Percentiles rank a stretch among this genome's conserved stretches.
phyloP scores from a whole-genome alignment of 2,888 invertebrate genomes.

The Drosophila eohydei region DNA sequence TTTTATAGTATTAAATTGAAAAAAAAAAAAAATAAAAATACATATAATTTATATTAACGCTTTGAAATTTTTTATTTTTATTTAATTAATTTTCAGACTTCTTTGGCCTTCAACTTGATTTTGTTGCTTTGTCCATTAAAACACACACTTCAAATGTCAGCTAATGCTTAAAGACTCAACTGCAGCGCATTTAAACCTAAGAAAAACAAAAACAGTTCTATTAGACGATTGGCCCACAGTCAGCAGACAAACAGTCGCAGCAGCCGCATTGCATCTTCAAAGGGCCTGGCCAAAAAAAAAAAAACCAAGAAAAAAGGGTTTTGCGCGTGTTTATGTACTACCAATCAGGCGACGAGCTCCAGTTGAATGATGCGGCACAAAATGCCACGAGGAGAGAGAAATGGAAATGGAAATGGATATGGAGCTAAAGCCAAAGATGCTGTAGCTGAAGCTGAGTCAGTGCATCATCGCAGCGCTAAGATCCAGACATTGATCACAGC shows the following conservation, averaged over 20 bases:
- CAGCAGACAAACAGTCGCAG: conserved; percentile 19
- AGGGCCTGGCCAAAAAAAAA: conserved; percentile 37
- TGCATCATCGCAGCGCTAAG: conserved; percentile 46
- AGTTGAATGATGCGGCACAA: conserved; percentile 75
- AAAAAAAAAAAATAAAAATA: no score
- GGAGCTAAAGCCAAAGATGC: conserved; percentile 20
- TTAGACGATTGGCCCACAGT: conserved; percentile 43
- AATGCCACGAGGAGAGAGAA: conserved; percentile 36
- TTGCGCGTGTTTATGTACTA: conserved; percentile 78
- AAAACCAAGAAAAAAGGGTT: conserved; percentile 45
- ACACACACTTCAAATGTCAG: neutral
- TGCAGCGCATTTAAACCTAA: conserved; percentile 10
- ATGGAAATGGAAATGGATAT: conserved; percentile 31
- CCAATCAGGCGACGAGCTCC: conserved; percentile 73
- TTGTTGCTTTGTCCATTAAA: neutral
- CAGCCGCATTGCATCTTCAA: conserved; percentile 42
- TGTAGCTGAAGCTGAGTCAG: conserved; percentile 47
- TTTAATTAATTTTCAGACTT: no score
- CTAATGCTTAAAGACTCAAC: conserved; percentile 1
- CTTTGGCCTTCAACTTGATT: no score
- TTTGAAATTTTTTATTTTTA: no score
- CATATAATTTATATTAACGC: no score
- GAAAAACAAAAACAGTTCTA: conserved; percentile 50
- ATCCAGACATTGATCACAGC: conserved; percentile 62
- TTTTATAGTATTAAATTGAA: no score